phyloP scores from a whole-genome alignment of 2,113 vertebrate genomes.

The Brachyhypopomus gauderio region DNA sequence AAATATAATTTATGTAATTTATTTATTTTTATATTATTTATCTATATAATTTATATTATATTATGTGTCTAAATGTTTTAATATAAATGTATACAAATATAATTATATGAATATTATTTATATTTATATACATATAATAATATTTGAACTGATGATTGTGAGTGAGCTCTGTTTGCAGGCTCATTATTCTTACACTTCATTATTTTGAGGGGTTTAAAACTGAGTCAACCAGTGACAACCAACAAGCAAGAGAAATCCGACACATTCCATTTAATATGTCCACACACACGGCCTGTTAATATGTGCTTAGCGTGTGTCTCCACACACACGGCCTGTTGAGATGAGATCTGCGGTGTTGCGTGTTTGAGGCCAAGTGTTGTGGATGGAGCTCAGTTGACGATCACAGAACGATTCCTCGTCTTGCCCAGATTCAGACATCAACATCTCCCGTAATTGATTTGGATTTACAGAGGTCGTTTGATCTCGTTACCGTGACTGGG shows the following conservation, averaged over 20 bases:
- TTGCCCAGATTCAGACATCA: slow-evolving; percentile 55
- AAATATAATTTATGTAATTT: too few species aligned
- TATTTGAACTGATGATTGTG: too few species aligned
- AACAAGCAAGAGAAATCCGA: slow-evolving; percentile 31
- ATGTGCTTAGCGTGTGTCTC: slow-evolving; percentile 18
- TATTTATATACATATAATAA: too few species aligned
- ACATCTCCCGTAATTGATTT: slow-evolving; percentile 64
- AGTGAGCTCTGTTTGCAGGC: neutral
- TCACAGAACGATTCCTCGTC: slow-evolving; percentile 19
- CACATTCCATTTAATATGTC: slow-evolving; percentile 24
- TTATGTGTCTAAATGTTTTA: too few species aligned
- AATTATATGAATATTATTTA: too few species aligned
- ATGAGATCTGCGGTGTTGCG: slow-evolving; percentile 24
- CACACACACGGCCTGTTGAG: slow-evolving; percentile 31
- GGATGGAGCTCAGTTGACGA: slow-evolving; percentile 51
- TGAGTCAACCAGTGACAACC: neutral
- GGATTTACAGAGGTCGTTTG: slow-evolving; percentile 58
- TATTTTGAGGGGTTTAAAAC: neutral
- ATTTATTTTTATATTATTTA: too few species aligned
- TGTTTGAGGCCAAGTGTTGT: slow-evolving; percentile 39
- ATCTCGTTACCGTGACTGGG: slow-evolving; percentile 52
- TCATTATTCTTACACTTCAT: slow-evolving; percentile 2
- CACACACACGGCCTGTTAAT: slow-evolving; percentile 27
- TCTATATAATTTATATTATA: too few species aligned
- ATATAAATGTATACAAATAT: too few species aligned